A percentile compares a stretch with the other conserved stretches of the same genome.
phyloP scores from a whole-genome alignment of 2,888 invertebrate species.

The Chloroclysta siterata region DNA sequence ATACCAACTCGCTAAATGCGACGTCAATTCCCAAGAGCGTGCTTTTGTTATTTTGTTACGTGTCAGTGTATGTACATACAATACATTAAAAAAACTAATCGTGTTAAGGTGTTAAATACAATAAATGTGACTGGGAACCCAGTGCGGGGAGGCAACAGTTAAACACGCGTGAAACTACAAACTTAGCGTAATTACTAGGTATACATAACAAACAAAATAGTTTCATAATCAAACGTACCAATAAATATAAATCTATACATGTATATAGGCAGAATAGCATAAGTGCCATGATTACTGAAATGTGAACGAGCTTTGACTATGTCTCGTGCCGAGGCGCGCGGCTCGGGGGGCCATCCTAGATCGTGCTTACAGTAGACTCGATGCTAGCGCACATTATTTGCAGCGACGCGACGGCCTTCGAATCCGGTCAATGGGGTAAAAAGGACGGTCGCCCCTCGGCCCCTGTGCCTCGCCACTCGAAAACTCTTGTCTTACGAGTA shows the following conservation, averaged over 20 bases:
- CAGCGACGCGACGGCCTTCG: conserved; percentile 34
- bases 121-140: conserved; percentile 64
- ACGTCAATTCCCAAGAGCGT: conserved; percentile 78
- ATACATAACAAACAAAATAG: conserved; percentile 81
- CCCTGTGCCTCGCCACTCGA: conserved; percentile 30
- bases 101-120: conserved; percentile 80
- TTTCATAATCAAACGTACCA: conserved; percentile 90
- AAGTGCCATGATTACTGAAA: conserved; percentile 46
- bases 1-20: conserved; percentile 60
- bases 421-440: conserved; percentile 30
- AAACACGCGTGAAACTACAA: conserved; percentile 64
- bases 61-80: conserved; percentile 60
- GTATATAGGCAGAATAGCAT: conserved; percentile 63
- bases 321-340: conserved; percentile 40
- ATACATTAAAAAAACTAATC: conserved; percentile 72
- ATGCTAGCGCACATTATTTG: conserved; percentile 35
- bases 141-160: conserved; percentile 79
- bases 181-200: conserved; percentile 83
- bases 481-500: conserved; percentile 39
- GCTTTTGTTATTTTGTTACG: conserved; percentile 70
- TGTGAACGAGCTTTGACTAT: conserved; percentile 46
- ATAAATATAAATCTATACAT: conserved; percentile 82
- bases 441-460: conserved; percentile 25
- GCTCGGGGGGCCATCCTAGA: conserved; percentile 32
- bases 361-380: conserved; percentile 39